Base-by-base conservation (phyloP, 1,140 invertebrate genomes). In the Leptinotarsa undecemlineata region DNA sequence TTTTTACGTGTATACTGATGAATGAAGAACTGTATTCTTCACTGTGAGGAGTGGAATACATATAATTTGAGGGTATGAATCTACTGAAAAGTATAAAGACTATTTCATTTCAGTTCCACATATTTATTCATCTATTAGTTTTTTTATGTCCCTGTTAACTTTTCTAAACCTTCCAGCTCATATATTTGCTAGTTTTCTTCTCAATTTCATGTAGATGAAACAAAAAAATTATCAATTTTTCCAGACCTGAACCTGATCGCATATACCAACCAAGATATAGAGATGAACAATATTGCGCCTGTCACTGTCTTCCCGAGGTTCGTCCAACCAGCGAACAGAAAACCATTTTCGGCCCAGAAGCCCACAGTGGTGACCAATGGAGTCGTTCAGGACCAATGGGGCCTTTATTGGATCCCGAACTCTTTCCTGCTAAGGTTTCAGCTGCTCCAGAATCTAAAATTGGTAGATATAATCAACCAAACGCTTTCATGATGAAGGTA, bases 401-500 rank as follows among this genome's bases (percentile, higher is more conserved):
- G n/a, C 86, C 86, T 1, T 80, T 90, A 60, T 76, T 89, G 26
- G 89, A 90, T 21, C 88, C 89, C 0, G 90, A 90, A 81, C 70
- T 90, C 20, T 89, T 88, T 78, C 86, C 88, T 8, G 87, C 86
- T 0, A 86, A 86, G 76, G 87, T 88, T 1, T 86, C 84, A 3
- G 84, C 86, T 14, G 84, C 85, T 72, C 88, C 88, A 4, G 87
- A 88, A 75, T 84, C 85, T 0, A 80, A 87, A 0, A 84, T 85
- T 3, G 86, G 85, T 5, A 81, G 86, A 61, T 86, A 86, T 72
- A 85, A 89, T 75, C 88, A 89, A 75, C 88, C 88, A 0, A 87
- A 87, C 74, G 86, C 86, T 0, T 90, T 89, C 78, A 82, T 90
- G 51, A 86, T 85, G 77, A 89, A 89, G 84, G 88, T 89, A 80